phyloP scores from a whole-genome alignment of 2,888 invertebrate species.

The Bellardia bayeri region DNA sequence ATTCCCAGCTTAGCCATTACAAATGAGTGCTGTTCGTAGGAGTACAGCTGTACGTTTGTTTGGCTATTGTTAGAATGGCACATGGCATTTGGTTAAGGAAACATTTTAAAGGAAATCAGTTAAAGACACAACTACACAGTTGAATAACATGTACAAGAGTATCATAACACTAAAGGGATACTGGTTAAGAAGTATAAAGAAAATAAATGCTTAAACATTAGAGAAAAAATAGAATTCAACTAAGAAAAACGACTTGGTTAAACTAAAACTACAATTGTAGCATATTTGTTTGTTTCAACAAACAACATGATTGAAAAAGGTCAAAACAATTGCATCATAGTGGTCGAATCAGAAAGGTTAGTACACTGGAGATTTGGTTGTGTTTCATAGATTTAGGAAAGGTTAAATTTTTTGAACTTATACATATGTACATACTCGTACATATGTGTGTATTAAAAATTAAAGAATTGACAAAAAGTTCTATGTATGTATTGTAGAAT shows the following conservation, averaged over 20 bases:
- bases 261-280: slow-evolving; percentile 32
- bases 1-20: slow-evolving; percentile 73
- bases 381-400: neutral
- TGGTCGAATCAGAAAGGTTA: neutral
- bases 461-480: neutral
- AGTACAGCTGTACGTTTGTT: slow-evolving; percentile 13
- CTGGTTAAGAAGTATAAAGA: neutral
- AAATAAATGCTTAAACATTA: slow-evolving; percentile 47
- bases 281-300: slow-evolving; percentile 1
- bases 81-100: slow-evolving; percentile 46
- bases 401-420: neutral
- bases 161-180: slow-evolving; percentile 71
- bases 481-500: too few relatives aligned
- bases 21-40: slow-evolving; percentile 63
- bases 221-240: slow-evolving; percentile 20
- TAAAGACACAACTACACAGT: slow-evolving; percentile 46
- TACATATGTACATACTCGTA: neutral
- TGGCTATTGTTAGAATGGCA: slow-evolving; percentile 33
- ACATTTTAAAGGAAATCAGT: slow-evolving; percentile 52
- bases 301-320: slow-evolving; percentile 13
- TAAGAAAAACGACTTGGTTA: slow-evolving; percentile 4
- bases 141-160: slow-evolving; percentile 56
- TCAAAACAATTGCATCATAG: neutral
- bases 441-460: neutral
- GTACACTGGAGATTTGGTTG: neutral